These are phyloP conservation scores for Schlechtendalia chinensis DNA, from an alignment of 1,140 invertebrate species.

Conservation along the genomic window DNA sequence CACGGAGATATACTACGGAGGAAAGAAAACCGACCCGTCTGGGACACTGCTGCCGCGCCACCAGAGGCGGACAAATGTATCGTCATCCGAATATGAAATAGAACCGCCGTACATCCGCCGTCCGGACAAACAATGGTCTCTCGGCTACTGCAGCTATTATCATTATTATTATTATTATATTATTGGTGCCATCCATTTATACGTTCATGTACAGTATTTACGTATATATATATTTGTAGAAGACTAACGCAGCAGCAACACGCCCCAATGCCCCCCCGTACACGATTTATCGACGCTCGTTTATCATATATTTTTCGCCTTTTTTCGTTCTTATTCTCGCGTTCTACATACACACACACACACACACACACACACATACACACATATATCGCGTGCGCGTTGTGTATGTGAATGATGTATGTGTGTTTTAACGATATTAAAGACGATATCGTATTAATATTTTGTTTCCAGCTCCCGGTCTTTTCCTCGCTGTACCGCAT, in stretches of 20 bases:
- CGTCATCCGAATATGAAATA: constrained; percentile 39
- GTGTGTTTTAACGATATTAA: constrained; percentile 24
- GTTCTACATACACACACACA: background rate
- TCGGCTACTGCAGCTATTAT: too few relatives aligned
- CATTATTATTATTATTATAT: constrained; percentile 29
- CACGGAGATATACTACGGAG: too few relatives aligned
- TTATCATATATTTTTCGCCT: constrained; percentile 26
- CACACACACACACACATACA: background rate
- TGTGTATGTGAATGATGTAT: background rate
- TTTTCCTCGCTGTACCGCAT: too few relatives aligned
- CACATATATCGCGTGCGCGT: background rate
- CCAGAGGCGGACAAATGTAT: constrained; percentile 11
- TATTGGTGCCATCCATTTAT: constrained; percentile 44
- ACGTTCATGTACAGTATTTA: background rate
- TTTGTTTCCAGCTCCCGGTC: constrained; percentile 21
- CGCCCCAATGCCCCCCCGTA: background rate
- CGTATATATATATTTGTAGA: background rate
- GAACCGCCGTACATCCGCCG: constrained; percentile 23
- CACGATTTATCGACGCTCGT: constrained; percentile 37
- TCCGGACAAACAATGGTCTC: constrained; percentile 45
- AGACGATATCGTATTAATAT: constrained; percentile 26
- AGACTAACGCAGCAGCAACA: background rate
- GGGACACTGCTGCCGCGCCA: background rate
- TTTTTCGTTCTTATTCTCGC: background rate
- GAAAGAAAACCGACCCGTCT: constrained; percentile 14